Evolutionary conservation across 2,113 vertebrate genomes (phyloP).

Genomic region (Elephantulus edwardii): DNA sequence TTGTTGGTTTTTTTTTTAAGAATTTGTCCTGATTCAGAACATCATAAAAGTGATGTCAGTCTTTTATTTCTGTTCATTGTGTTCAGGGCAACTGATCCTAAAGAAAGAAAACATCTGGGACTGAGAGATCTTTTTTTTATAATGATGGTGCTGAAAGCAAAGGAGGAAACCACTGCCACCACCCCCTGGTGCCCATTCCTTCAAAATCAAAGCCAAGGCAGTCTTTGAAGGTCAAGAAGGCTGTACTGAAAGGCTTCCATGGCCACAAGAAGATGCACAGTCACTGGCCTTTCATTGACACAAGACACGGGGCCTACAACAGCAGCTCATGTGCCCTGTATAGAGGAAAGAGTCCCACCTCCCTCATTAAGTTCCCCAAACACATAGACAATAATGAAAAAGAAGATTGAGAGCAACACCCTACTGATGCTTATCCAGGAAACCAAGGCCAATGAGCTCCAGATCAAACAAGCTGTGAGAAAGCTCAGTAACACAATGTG

Average conservation of each 20-base stretch:
- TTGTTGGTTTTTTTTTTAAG: slow-evolving; percentile 60
- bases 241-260: not conserved
- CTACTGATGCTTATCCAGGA: not conserved
- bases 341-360: not conserved
- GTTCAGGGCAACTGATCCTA: slow-evolving; percentile 36
- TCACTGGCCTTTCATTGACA: not conserved
- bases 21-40: slow-evolving; percentile 62
- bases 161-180: not conserved
- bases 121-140: slow-evolving; percentile 32
- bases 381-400: not conserved
- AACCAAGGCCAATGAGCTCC: not conserved
- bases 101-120: slow-evolving; percentile 62
- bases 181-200: not conserved
- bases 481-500: rapidly evolving
- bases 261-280: not conserved
- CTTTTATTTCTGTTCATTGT: slow-evolving; percentile 75
- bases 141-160: slow-evolving; percentile 54
- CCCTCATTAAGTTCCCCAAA: not conserved
- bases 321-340: rapidly evolving
- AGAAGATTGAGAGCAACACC: not conserved
- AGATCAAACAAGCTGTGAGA: too few relatives aligned
- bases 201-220: slow-evolving; percentile 61
- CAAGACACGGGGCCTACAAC: rapidly evolving
- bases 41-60: slow-evolving; percentile 19
- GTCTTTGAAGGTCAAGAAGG: slow-evolving; percentile 57